phyloP scores from a whole-genome alignment of 2,113 vertebrate species.

The Elephantulus edwardii region DNA sequence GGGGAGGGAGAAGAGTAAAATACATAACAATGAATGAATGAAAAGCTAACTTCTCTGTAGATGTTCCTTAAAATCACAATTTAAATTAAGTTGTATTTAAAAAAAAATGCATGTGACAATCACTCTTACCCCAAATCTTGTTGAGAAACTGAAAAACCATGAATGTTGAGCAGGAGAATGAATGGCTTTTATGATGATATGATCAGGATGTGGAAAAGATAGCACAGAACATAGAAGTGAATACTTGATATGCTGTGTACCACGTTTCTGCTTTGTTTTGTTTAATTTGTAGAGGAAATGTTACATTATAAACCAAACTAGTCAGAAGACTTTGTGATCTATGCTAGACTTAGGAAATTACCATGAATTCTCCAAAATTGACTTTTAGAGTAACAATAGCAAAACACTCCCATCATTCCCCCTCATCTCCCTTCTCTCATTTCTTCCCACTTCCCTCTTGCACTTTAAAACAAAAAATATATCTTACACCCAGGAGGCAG shows the following conservation, averaged over 20 bases:
- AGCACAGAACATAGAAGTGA: no score
- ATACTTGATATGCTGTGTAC: background rate
- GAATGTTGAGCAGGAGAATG: background rate
- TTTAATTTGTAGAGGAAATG: background rate
- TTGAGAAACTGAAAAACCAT: background rate
- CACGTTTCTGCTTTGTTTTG: background rate
- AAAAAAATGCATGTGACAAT: no score
- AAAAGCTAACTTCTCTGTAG: no score
- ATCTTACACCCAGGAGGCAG: background rate
- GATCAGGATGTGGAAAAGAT: background rate
- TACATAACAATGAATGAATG: no score
- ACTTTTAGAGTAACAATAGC: background rate
- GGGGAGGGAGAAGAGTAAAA: no score
- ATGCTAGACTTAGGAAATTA: background rate
- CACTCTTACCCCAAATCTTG: no score
- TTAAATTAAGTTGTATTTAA: no score
- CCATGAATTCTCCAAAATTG: background rate
- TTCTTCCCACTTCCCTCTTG: background rate
- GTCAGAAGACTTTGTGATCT: background rate
- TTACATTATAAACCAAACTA: background rate
- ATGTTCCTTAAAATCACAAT: no score
- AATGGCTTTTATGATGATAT: background rate
- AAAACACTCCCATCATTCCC: background rate
- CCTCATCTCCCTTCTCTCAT: no score
- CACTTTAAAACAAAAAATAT: background rate